Conservation (phyloP, 2,888 invertebrate genomes). For the Baronia brevicornis region DNA sequence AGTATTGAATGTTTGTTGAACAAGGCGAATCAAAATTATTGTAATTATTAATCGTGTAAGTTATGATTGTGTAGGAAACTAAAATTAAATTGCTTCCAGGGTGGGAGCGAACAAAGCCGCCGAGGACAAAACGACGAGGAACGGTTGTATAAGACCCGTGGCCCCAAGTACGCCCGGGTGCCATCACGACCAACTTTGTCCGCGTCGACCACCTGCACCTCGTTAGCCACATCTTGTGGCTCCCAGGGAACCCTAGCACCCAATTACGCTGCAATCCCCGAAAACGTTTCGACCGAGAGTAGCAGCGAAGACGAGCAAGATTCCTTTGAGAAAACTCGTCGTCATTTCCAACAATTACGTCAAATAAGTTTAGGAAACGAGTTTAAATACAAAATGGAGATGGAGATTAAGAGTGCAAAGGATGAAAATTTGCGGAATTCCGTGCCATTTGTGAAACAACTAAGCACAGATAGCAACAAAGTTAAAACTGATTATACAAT, state of each 20-base stretch:
- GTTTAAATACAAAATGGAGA: constrained; percentile 78
- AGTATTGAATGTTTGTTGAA: constrained; percentile 49
- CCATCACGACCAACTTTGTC: constrained; percentile 72
- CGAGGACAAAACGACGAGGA: constrained; percentile 66
- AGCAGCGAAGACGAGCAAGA: constrained; percentile 71
- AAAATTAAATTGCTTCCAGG: constrained; percentile 40
- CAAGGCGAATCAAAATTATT: constrained; percentile 19
- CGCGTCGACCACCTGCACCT: constrained; percentile 77
- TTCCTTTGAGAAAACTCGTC: constrained; percentile 74
- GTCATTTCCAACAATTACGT: constrained; percentile 77
- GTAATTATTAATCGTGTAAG: constrained; percentile 6
- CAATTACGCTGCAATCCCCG: constrained; percentile 61
- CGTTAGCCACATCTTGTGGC: constrained; percentile 71
- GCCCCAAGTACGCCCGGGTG: constrained; percentile 66
- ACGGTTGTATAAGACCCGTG: constrained; percentile 52
- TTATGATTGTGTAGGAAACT: constrained; percentile 11
- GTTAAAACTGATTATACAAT: constrained; percentile 64
- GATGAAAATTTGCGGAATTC: constrained; percentile 76
- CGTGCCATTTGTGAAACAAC: constrained; percentile 77
- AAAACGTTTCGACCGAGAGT: constrained; percentile 59
- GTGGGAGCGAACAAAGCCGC: constrained; percentile 58
- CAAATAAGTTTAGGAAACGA: constrained; percentile 78
- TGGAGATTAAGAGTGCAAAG: constrained; percentile 78
- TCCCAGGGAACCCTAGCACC: constrained; percentile 64
- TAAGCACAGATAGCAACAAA: constrained; percentile 76